Percentiles rank a stretch among this genome's conserved stretches.
These are phyloP conservation scores for Leptoclinus maculatus DNA, from an alignment of 2,797 vertebrate genomes.

Conservation along the genomic window DNA sequence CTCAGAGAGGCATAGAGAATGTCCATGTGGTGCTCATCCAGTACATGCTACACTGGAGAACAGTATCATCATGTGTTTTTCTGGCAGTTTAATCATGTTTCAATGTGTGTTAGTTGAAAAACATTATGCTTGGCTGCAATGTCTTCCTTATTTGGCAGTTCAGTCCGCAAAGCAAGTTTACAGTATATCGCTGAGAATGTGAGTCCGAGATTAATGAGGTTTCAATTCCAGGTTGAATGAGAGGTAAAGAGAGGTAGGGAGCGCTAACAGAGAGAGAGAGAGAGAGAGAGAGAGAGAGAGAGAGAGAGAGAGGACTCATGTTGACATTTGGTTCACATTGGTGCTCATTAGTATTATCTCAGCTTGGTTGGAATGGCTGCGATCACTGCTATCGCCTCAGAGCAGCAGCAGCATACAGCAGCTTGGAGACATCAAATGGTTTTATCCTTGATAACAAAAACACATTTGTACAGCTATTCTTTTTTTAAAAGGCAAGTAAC, in stretches of 20 bases:
- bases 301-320: not conserved
- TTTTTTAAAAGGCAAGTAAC: not conserved
- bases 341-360: conserved; percentile 59
- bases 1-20: conserved; percentile 59
- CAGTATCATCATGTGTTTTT: conserved; percentile 59
- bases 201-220: conserved; percentile 28
- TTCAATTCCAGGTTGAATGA: conserved; percentile 43
- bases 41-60: conserved; percentile 58
- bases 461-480: not conserved
- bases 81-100: conserved; percentile 42
- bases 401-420: conserved; percentile 16
- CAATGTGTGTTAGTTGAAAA: conserved; percentile 35
- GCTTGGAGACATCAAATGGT: conserved; percentile 27
- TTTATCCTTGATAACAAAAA: conserved; percentile 14
- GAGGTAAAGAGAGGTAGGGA: not conserved
- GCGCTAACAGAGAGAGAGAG: not conserved
- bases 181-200: conserved; percentile 2
- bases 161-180: conserved; percentile 1
- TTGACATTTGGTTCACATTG: conserved; percentile 52
- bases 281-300: not conserved
- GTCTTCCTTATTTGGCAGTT: conserved; percentile 57
- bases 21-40: conserved; percentile 39
- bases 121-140: conserved; percentile 35
- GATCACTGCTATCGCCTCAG: conserved; percentile 35
- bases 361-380: conserved; percentile 26